These are phyloP conservation scores for Bicyclus anynana DNA, from an alignment of 1,140 invertebrate species.

Conservation along the genomic window DNA sequence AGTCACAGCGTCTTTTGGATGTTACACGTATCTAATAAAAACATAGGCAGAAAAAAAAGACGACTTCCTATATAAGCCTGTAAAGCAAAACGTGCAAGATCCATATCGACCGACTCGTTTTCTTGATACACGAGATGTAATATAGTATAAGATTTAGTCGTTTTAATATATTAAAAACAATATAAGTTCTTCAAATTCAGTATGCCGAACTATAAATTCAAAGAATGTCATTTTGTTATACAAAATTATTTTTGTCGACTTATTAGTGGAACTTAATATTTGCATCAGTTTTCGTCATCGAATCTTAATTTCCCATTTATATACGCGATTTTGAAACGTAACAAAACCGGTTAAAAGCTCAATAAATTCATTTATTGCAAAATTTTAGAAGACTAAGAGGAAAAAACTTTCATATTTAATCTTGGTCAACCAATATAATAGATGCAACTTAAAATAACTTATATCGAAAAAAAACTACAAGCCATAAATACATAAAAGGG, in stretches of 20 bases:
- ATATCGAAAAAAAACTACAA: neutral
- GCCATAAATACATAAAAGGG: slow-evolving; percentile 13
- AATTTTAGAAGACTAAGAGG: neutral
- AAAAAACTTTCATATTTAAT: neutral
- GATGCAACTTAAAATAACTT: too few relatives aligned
- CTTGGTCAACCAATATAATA: neutral
- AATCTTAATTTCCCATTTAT: neutral
- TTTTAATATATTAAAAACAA: too few relatives aligned
- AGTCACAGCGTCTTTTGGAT: too few relatives aligned
- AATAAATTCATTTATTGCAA: neutral
- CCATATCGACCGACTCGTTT: too few relatives aligned
- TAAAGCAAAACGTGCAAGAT: too few relatives aligned
- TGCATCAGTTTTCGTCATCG: neutral
- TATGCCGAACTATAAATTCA: neutral
- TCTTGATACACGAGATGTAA: too few relatives aligned
- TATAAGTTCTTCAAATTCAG: too few relatives aligned
- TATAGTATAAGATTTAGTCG: too few relatives aligned
- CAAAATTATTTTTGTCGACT: neutral
- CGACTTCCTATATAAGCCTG: too few relatives aligned
- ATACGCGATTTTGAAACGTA: neutral
- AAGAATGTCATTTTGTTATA: neutral
- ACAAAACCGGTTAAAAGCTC: neutral
- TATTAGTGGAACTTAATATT: neutral
- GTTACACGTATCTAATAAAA: too few relatives aligned
- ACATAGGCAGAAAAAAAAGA: too few relatives aligned